Percentiles rank a stretch among this genome's conserved stretches.
Conservation (phyloP, 2,797 vertebrate species). For the Xerus rutilus region DNA sequence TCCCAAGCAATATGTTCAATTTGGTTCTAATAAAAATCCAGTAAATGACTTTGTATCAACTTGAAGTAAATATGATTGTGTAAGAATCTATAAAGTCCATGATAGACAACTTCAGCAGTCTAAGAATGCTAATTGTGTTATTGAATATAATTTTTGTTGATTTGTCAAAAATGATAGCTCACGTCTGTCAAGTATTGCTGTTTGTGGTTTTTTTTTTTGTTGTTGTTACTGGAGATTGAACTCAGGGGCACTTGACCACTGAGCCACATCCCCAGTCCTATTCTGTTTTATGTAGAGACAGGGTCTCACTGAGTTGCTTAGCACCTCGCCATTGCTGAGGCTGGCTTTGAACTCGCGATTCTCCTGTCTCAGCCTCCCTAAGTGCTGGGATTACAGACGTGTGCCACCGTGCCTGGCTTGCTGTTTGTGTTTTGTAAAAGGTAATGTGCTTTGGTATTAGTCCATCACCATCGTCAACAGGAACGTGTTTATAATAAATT, state of each 20-base stretch:
- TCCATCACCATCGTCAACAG: slow-evolving; percentile 43
- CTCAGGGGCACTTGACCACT: no score
- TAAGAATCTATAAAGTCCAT: not conserved
- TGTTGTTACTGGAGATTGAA: no score
- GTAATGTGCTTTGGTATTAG: slow-evolving; percentile 54
- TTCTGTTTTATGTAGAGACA: no score
- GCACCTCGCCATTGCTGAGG: no score
- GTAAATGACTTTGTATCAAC: not conserved
- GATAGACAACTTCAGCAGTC: not conserved
- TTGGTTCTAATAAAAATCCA: slow-evolving; percentile 28
- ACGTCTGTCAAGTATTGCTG: slow-evolving; percentile 33
- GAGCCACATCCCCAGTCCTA: no score
- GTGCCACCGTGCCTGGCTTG: no score
- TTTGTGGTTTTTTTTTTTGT: no score
- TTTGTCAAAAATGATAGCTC: not conserved
- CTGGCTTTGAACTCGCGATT: no score
- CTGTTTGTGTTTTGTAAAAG: slow-evolving; percentile 23
- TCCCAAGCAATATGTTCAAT: slow-evolving; percentile 8
- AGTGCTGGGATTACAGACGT: no score
- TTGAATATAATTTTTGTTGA: slow-evolving; percentile 1
- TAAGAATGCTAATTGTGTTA: slow-evolving; percentile 24
- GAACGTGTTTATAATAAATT: slow-evolving; percentile 33
- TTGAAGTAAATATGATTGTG: not conserved
- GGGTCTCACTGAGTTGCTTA: no score
- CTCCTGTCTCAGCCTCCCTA: no score